Base-by-base conservation (phyloP, 1,140 invertebrate species). In the Lepidurus packardi region DNA sequence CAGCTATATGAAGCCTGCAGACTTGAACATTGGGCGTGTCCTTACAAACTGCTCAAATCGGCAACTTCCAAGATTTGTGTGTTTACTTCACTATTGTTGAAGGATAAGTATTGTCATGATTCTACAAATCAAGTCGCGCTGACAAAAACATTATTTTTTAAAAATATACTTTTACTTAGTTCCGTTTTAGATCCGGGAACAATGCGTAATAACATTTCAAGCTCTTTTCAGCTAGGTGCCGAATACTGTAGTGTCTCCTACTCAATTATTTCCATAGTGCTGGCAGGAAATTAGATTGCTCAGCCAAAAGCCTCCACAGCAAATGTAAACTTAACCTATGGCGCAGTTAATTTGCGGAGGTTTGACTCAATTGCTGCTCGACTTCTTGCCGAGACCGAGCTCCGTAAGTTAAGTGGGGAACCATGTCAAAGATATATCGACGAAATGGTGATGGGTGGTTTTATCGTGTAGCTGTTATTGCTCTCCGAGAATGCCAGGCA, bases 41-140 rank as follows among this genome's bases (percentile, higher is more conserved):
- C 53, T n/a, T n/a, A 65, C 53, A 65, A 65, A 65, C 53, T 65
- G 53, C 53, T 65, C n/a, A 65, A 65, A 65, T 65, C 53, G 8
- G 53, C 53, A 65, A 65, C 53, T 65, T 65, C 53, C 21, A 65
- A n/a, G 9, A 65, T 16, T 13, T 65, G n/a, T 65, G 34, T 65
- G 16, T 65, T 65, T 65, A 65, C 53, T 65, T 65, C 21, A 21
- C 53, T 65, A n/a, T 16, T 65, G 13, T n/a, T 34, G 21, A 65
- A 65, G 53, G 6, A 65, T 21, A 21, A 21, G 21, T 65, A 65
- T 21, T 65, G 13, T 7, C 16, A n/a, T 65, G 53, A 65, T 21
- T n/a, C 21, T 65, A 65, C 53, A 65, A 65, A n/a, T 65, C 53
- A 7, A 16, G 53, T 47, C 3, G 45, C 6, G 16, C 9, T 9